Base-by-base conservation (phyloP, 2,797 vertebrate species). In the Rallus crepitans region DNA sequence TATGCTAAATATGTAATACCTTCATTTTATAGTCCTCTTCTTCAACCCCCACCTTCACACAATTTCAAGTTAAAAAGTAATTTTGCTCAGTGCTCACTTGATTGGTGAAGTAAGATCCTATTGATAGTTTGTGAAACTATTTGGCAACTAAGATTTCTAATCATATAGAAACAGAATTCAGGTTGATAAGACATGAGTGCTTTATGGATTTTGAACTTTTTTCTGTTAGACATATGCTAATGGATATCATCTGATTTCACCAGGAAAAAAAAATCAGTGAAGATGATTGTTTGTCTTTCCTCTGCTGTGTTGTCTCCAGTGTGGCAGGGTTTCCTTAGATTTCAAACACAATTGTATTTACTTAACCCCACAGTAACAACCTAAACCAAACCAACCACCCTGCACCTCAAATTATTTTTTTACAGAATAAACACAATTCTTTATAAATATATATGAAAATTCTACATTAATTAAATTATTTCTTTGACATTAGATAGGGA, bases 381-480 rank as follows among this genome's bases (percentile, higher is more conserved):
- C 2, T 5, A 40, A 40, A 23, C 21, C 7, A 45, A 78, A 63
- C 8, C 3, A 21, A 71, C 6, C 11, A 42, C 7, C 6, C 1
- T 0, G 3, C 3, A 5, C 21, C 16, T 31, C n/a, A 7, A 21
- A 31, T 25, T 45, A 75, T 25, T 3, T 1, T 5, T 16, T 42
- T 55, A 23, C 3, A 12, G 11, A 79, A 66, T 11, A 56, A 77
- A 33, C 19, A 37, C 7, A 57, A 25, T 13, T 0, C 24, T 42
- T 56, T 53, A 30, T 52, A 39, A 60, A 65, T 60, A 25, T 7
- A 35, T 35, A 48, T 17, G 3, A n/a, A 64, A 39, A 52, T 56
- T 5, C 18, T 63, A 56, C 65, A 53, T 7, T 30, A 45, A 12
- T 69, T 12, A 35, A 45, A 40, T 4, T 7, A 6, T 48, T 47